These are phyloP conservation scores for Equus przewalskii DNA, from an alignment of 2,113 vertebrate species.

Conservation along the genomic window DNA sequence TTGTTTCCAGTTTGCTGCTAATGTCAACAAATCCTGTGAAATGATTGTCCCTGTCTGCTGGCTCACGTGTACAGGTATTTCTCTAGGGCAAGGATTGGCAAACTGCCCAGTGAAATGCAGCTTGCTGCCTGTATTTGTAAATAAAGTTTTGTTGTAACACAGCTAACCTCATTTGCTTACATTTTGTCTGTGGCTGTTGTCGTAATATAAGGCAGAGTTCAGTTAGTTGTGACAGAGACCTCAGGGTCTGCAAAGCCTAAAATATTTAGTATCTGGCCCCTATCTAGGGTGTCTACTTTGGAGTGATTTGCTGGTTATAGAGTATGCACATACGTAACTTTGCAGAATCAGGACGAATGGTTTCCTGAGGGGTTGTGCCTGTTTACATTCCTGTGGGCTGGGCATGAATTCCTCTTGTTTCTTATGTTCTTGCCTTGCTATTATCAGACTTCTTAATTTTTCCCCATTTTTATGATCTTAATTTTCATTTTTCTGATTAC, in stretches of 20 bases:
- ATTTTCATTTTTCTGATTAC: conserved; percentile 35
- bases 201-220: background rate
- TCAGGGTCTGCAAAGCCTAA: background rate
- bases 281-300: background rate
- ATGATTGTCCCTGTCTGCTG: background rate
- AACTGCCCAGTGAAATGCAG: background rate
- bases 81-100: background rate
- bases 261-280: background rate
- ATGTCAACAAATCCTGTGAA: background rate
- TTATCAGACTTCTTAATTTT: background rate
- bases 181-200: conserved; percentile 50
- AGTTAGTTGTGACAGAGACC: background rate
- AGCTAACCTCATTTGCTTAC: conserved; percentile 38
- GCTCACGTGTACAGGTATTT: background rate
- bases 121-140: conserved; percentile 2
- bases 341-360: background rate
- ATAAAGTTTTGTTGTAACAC: conserved; percentile 43
- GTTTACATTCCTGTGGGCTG: background rate
- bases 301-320: background rate
- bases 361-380: background rate
- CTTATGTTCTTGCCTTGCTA: background rate
- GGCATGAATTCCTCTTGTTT: background rate
- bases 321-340: background rate
- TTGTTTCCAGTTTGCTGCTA: conserved; percentile 7
- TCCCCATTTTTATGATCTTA: background rate